Evolutionary conservation across 2,797 vertebrate genomes (phyloP), one percentile per base, ranked within the genome.

Genomic region (Parambassis ranga): DNA sequence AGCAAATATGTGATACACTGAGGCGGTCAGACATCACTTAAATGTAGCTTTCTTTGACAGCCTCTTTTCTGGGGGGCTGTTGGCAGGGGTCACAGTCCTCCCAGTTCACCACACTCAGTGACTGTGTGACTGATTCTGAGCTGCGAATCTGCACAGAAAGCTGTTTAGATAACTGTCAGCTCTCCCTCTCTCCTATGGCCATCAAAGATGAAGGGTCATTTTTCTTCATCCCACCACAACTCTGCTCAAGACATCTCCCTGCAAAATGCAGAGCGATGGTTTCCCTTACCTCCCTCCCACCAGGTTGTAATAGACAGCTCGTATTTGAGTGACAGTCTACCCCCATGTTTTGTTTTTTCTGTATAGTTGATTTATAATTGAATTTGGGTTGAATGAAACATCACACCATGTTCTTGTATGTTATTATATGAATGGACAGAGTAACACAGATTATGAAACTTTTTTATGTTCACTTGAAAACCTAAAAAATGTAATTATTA

Each of bases 111-210:
- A 56, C 70, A 44, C 66, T 68, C 27, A 15, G 65, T 68, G 67
- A 47, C 71, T 79, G 71, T 30, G 32, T 85, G 84, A 82, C 78
- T 75, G 84, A 83, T 74, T 77, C 56, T 35, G 68, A 79, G 77
- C 64, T 0, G 10, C 28, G 19, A 55, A 79, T 83, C 71, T 76
- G 70, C 82, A 77, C 73, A 1, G 75, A 85, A 81, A 80, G 77
- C 79, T 79, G 79, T 86, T 86, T 83, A 80, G 81, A 82, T 79
- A 77, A 78, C 77, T 82, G 87, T 87, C 85, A 82, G 79, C 72
- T 77, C 81, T 65, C 24, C 47, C 52, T 71, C 80, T 68, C 50
- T 33, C 63, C 52, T 66, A 59, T 39, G 55, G 69, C 64, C 76
- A 58, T 88, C 82, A 87, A 69, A 82, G 56, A 76, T 74, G 87